phyloP scores from a whole-genome alignment of 2,797 vertebrate species.

The Cryptoblepharus egeriae region DNA sequence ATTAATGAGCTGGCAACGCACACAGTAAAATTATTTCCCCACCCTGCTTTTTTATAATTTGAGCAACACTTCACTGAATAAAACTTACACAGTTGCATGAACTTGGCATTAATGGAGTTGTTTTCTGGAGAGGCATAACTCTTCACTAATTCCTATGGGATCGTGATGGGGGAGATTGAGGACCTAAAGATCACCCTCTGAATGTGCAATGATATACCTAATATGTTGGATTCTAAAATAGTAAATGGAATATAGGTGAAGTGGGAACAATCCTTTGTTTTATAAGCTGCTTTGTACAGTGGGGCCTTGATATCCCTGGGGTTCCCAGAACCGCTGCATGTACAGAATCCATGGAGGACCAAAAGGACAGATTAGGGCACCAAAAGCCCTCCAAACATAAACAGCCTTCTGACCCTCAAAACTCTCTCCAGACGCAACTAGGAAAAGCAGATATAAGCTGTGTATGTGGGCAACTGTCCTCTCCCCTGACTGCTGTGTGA shows the following conservation, averaged over 20 bases:
- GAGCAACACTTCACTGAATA: conserved; percentile 16
- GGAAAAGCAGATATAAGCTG: too few species aligned
- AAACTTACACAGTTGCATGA: conserved; percentile 35
- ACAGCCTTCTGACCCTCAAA: too few species aligned
- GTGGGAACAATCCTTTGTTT: neutral
- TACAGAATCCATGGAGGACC: too few species aligned
- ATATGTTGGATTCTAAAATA: conserved; percentile 18
- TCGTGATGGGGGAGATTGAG: neutral
- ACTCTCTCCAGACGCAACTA: too few species aligned
- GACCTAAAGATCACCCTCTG: conserved; percentile 6
- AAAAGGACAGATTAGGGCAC: too few species aligned
- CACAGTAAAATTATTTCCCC: conserved; percentile 36
- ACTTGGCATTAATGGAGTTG: conserved; percentile 38
- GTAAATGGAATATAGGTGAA: neutral
- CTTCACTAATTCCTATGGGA: conserved; percentile 34
- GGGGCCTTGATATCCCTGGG: too few species aligned
- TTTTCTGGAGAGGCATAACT: conserved; percentile 21
- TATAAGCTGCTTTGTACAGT: too few species aligned
- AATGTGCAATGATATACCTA: conserved; percentile 28
- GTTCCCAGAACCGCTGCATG: too few species aligned
- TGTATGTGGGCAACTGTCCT: too few species aligned
- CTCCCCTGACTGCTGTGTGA: too few species aligned
- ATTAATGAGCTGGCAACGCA: conserved; percentile 24
- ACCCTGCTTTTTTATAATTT: conserved; percentile 31
- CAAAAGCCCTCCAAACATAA: too few species aligned